Conservation (phyloP, 2,113 vertebrate genomes). For the Dipodomys spectabilis region DNA sequence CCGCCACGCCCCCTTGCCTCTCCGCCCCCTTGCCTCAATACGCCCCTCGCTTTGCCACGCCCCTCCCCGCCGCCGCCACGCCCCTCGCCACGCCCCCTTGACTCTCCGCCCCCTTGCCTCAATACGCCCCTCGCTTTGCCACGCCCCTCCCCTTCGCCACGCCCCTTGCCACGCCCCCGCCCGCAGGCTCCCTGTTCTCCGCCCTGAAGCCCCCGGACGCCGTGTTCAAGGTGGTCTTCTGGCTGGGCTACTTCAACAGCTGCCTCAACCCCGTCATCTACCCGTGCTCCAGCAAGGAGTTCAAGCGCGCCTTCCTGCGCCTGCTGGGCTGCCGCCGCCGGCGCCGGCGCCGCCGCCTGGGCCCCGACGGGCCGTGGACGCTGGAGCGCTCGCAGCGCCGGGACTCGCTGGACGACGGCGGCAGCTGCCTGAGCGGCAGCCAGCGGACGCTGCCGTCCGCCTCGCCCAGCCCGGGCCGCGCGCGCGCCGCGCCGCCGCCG, state of each 20-base stretch:
- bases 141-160: slow-evolving; percentile 31
- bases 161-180: neutral
- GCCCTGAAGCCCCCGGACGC: slow-evolving; percentile 92
- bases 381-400: slow-evolving; percentile 87
- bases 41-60: too few relatives aligned
- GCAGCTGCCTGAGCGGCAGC: slow-evolving; percentile 93
- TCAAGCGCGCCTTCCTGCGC: slow-evolving; percentile 97
- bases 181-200: slow-evolving; percentile 93
- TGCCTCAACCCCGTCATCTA: slow-evolving; percentile 99
- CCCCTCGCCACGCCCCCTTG: too few relatives aligned
- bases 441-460: slow-evolving; percentile 92
- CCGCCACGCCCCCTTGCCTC: too few relatives aligned
- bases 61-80: too few relatives aligned
- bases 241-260: slow-evolving; percentile 99
- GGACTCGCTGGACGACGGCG: slow-evolving; percentile 90
- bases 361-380: slow-evolving; percentile 93
- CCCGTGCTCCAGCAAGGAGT: slow-evolving; percentile 98
- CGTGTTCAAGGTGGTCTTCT: slow-evolving; percentile 98
- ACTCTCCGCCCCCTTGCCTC: too few relatives aligned
- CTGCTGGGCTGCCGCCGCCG: slow-evolving; percentile 95
- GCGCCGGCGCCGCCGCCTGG: slow-evolving; percentile 89
- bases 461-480: slow-evolving; percentile 88
- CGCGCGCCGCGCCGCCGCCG: slow-evolving; percentile 86
- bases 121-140: too few relatives aligned
- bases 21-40: too few relatives aligned